These are phyloP conservation scores for Calypte anna DNA, from an alignment of 2,113 vertebrate species.

Conservation along the genomic window DNA sequence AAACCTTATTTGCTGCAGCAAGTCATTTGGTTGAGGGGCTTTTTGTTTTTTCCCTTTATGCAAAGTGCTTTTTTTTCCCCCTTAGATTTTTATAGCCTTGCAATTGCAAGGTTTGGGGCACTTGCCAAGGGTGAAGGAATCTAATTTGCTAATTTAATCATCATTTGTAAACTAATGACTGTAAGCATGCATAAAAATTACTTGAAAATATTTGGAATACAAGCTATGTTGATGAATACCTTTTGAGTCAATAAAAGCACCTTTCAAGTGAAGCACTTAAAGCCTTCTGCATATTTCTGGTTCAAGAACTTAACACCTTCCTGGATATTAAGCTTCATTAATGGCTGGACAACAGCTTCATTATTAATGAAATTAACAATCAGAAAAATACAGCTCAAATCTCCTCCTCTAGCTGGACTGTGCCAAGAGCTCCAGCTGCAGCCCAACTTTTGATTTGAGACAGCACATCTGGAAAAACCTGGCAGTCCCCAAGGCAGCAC, in stretches of 20 bases:
- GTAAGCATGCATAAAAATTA: neutral
- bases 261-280: neutral
- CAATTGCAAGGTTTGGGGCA: neutral
- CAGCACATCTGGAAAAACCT: neutral
- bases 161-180: constrained; percentile 50
- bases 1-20: neutral
- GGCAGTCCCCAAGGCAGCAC: neutral
- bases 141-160: constrained; percentile 48
- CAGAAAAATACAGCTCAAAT: neutral
- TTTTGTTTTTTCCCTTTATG: neutral
- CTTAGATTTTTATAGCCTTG: neutral
- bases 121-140: constrained; percentile 17
- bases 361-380: neutral
- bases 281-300: neutral
- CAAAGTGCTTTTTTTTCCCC: neutral
- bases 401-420: neutral
- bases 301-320: neutral
- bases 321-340: neutral
- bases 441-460: neutral
- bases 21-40: neutral
- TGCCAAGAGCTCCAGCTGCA: neutral
- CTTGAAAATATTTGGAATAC: neutral
- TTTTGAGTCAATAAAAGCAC: constrained; percentile 1
- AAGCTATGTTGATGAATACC: neutral
- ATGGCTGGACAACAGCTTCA: neutral